These are phyloP conservation scores for Leguminivora glycinivorella DNA, from an alignment of 1,140 invertebrate genomes.

Conservation along the genomic window DNA sequence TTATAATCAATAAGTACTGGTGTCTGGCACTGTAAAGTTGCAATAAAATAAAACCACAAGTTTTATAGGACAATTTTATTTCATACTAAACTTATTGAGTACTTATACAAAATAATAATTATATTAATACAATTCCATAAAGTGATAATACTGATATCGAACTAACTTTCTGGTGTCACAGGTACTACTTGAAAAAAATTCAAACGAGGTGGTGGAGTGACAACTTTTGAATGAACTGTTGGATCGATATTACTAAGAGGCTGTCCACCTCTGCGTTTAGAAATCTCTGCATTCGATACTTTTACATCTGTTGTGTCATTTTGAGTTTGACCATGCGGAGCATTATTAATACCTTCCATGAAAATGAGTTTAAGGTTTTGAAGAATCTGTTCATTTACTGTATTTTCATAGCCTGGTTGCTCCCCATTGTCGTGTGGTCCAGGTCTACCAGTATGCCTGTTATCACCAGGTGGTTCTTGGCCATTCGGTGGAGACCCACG, in stretches of 20 bases:
- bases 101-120: not conserved
- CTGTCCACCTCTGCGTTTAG: not conserved
- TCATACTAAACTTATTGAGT: no score
- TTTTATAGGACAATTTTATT: no score
- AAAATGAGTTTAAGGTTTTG: constrained; percentile 7
- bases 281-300: not conserved
- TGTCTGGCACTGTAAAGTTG: no score
- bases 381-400: constrained; percentile 6
- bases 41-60: no score
- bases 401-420: not conserved
- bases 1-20: no score
- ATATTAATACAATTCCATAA: not conserved
- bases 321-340: not conserved
- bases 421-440: not conserved
- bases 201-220: not conserved
- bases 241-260: not conserved
- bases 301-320: not conserved
- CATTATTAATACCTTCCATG: not conserved
- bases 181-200: constrained; percentile 12
- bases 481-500: constrained; percentile 6
- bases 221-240: not conserved
- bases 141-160: not conserved
- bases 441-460: not conserved
- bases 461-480: not conserved
- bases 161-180: constrained; percentile 16